These are phyloP conservation scores for Mugil cephalus DNA, from an alignment of 2,113 vertebrate species.

Conservation along the genomic window DNA sequence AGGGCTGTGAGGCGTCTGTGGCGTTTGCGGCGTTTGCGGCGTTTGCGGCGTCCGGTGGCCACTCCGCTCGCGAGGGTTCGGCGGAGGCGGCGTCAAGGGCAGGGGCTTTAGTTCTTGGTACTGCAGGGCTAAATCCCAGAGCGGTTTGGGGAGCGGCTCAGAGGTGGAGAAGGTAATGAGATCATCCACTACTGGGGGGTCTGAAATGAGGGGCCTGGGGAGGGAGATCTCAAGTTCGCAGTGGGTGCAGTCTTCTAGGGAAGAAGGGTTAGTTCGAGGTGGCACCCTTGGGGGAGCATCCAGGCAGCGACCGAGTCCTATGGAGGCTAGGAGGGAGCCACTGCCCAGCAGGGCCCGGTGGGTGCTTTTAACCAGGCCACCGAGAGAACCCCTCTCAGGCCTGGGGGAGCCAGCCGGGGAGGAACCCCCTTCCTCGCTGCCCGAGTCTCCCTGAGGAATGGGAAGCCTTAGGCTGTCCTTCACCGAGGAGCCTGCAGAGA, in stretches of 20 bases:
- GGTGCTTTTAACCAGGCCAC: slow-evolving; percentile 79
- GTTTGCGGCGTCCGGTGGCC: slow-evolving; percentile 43
- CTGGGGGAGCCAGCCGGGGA: slow-evolving; percentile 72
- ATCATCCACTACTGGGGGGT: slow-evolving; percentile 78
- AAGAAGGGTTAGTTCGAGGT: slow-evolving; percentile 73
- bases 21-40: slow-evolving; percentile 39
- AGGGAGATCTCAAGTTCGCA: slow-evolving; percentile 64
- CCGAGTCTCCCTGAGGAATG: slow-evolving; percentile 75
- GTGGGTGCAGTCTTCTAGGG: slow-evolving; percentile 57
- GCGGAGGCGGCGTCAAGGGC: slow-evolving; percentile 79
- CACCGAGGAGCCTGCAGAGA: slow-evolving; percentile 66
- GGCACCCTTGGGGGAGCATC: slow-evolving; percentile 74
- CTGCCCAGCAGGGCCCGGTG: slow-evolving; percentile 84
- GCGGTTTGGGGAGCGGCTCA: slow-evolving; percentile 47
- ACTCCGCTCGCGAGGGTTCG: slow-evolving; percentile 72
- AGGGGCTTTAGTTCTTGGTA: slow-evolving; percentile 73
- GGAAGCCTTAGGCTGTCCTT: slow-evolving; percentile 75
- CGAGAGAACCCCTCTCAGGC: slow-evolving; percentile 51
- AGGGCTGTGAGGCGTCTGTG: too few species aligned
- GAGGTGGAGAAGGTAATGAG: slow-evolving; percentile 76
- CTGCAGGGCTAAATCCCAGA: slow-evolving; percentile 70
- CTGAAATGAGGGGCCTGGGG: slow-evolving; percentile 43
- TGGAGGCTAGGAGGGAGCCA: slow-evolving; percentile 86
- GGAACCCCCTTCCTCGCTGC: slow-evolving; percentile 68
- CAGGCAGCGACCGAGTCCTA: slow-evolving; percentile 85